phyloP scores from a whole-genome alignment of 2,113 vertebrate species.

The Balaeniceps rex region DNA sequence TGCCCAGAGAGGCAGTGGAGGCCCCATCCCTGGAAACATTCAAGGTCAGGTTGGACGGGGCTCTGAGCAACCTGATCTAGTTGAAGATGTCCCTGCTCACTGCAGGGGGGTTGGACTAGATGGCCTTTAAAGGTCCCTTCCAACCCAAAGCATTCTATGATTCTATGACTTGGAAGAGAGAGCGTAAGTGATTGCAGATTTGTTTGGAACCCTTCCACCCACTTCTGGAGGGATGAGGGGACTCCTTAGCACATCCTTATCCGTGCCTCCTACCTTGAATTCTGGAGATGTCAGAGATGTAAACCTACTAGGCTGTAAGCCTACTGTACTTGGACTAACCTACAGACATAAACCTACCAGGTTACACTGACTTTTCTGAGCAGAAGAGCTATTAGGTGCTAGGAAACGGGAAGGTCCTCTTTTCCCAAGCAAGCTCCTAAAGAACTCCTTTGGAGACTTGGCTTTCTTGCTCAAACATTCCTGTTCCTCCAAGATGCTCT shows the following conservation, averaged over 20 bases:
- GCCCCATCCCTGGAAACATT: too few relatives aligned
- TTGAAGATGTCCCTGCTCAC: too few relatives aligned
- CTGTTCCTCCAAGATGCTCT: background rate
- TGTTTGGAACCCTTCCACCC: background rate
- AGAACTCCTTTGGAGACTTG: background rate
- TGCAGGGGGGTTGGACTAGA: too few relatives aligned
- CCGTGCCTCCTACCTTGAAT: background rate
- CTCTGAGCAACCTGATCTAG: too few relatives aligned
- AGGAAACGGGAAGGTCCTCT: background rate
- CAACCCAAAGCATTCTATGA: too few relatives aligned
- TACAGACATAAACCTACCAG: background rate
- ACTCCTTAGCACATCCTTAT: background rate
- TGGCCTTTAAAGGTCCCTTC: too few relatives aligned
- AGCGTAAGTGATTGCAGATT: background rate
- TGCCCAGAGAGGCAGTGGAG: too few relatives aligned
- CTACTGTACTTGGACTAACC: background rate
- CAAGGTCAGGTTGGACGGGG: too few relatives aligned
- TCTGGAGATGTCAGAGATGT: background rate
- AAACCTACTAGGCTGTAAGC: background rate
- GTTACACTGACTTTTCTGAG: background rate
- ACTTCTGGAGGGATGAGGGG: background rate
- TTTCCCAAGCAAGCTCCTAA: background rate
- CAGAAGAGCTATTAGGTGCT: background rate
- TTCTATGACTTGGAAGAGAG: background rate
- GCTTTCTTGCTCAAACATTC: background rate